Evolutionary conservation across 2,797 vertebrate genomes (phyloP).

Genomic region (Corythornis leucogaster): DNA sequence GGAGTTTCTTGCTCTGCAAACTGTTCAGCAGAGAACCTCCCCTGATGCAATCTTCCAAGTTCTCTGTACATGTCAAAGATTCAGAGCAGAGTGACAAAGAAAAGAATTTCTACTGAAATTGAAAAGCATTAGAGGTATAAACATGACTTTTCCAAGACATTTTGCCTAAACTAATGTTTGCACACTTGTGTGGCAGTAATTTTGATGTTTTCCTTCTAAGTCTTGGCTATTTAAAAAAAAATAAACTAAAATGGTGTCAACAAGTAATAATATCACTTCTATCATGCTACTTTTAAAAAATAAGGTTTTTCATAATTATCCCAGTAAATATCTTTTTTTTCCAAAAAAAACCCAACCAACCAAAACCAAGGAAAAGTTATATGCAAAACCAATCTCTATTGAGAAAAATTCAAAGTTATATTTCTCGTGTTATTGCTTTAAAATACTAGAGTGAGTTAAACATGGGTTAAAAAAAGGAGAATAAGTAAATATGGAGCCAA

Average conservation of each 20-base stretch:
- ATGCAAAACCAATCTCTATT: neutral
- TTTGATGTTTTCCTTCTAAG: neutral
- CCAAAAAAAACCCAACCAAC: neutral
- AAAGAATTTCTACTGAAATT: neutral
- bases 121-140: neutral
- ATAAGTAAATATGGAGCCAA: neutral
- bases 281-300: neutral
- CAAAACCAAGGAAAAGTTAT: neutral
- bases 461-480: constrained; percentile 5
- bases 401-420: neutral
- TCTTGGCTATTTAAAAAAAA: neutral
- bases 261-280: neutral
- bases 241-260: neutral
- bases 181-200: neutral
- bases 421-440: neutral
- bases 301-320: neutral
- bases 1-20: constrained; percentile 32
- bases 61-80: neutral
- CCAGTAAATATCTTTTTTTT: neutral
- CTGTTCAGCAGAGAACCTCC: neutral
- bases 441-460: neutral
- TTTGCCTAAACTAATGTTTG: neutral
- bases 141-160: neutral
- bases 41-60: neutral
- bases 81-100: neutral